Conservation (phyloP, 1,140 invertebrate genomes). For the Coenobita brevimanus region DNA sequence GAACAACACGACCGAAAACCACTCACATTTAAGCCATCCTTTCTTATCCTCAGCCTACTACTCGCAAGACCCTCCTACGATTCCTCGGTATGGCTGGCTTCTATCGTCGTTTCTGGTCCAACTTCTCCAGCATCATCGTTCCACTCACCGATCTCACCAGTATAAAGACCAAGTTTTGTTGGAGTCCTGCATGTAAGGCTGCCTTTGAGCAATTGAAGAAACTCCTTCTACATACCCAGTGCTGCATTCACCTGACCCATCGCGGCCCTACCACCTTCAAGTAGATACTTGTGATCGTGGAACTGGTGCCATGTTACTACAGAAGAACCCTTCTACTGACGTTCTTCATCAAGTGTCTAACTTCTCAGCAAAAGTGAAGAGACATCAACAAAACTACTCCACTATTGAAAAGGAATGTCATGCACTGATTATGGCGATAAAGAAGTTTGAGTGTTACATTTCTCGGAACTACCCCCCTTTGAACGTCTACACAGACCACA, state of each 20-base stretch:
- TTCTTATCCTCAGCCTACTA: not conserved
- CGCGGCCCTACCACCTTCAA: not conserved
- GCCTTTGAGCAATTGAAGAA: not conserved
- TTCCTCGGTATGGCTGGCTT: slow-evolving; percentile 4
- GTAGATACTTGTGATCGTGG: not conserved
- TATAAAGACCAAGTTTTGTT: not conserved
- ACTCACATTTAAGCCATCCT: slow-evolving; percentile 6
- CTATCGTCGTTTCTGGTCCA: not conserved
- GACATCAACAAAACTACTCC: not conserved
- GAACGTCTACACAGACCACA: not conserved
- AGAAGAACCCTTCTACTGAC: not conserved
- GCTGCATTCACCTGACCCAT: not conserved
- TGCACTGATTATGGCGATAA: not conserved
- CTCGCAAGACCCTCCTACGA: not conserved
- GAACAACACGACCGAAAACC: not conserved
- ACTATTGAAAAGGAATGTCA: slow-evolving; percentile 5
- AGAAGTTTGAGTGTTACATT: slow-evolving; percentile 12
- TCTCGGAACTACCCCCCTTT: not conserved
- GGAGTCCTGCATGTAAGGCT: not conserved
- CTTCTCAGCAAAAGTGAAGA: not conserved
- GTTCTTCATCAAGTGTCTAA: not conserved
- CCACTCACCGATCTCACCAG: slow-evolving; percentile 13
- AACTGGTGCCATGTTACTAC: not conserved
- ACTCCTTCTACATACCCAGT: not conserved
- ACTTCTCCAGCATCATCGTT: not conserved